A percentile compares a stretch with the other conserved stretches of the same genome.
Evolutionary conservation across 1,140 invertebrate genomes (phyloP).

Genomic region (Phymorhynchus buccinoides): DNA sequence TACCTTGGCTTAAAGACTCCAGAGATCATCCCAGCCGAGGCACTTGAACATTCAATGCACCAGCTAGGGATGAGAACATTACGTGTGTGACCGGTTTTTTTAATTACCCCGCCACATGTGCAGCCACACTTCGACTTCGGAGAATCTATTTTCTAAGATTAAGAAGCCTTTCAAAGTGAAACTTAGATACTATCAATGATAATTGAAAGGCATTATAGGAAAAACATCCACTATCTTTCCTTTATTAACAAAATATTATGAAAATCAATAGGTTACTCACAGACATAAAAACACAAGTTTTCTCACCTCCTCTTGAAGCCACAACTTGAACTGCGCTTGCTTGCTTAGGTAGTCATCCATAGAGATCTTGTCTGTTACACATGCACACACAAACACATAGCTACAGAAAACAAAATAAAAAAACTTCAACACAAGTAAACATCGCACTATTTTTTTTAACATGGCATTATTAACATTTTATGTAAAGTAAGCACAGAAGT

Average conservation of each 20-base stretch:
- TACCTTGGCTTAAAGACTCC: too few species aligned
- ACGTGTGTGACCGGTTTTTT: too few species aligned
- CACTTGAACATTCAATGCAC: too few species aligned
- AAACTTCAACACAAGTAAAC: not conserved
- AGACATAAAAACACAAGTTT: not conserved
- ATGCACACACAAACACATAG: not conserved
- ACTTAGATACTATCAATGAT: too few species aligned
- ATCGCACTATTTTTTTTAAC: not conserved
- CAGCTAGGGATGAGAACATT: too few species aligned
- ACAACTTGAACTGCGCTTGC: constrained; percentile 59
- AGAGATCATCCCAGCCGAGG: too few species aligned
- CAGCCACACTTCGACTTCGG: too few species aligned
- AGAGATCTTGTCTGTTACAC: constrained; percentile 58
- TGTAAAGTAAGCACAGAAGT: not conserved
- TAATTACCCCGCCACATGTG: too few species aligned
- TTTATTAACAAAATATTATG: not conserved
- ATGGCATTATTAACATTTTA: not conserved
- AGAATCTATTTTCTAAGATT: too few species aligned
- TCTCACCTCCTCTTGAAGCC: constrained; percentile 62
- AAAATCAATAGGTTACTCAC: not conserved
- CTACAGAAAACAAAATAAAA: not conserved
- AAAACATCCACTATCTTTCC: too few species aligned
- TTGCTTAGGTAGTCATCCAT: constrained; percentile 65
- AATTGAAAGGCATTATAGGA: too few species aligned
- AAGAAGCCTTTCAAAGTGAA: too few species aligned